Conservation (phyloP, 2,888 invertebrate species). For the Himalopsyche anomala region DNA sequence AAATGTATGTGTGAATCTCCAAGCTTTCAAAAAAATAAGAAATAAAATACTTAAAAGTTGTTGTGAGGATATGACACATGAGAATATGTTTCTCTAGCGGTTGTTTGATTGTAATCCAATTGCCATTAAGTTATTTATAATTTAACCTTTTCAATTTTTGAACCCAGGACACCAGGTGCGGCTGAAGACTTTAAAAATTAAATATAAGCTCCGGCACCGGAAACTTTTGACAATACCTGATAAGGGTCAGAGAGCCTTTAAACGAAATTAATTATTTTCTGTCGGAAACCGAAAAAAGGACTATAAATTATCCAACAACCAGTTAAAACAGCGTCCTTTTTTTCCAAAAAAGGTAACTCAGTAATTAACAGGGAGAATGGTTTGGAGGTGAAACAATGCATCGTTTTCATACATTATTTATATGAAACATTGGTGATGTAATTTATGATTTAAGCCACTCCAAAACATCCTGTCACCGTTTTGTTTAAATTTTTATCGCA, state of each 20-base stretch:
- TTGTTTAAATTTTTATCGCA: background rate
- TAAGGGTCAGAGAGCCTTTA: constrained; percentile 20
- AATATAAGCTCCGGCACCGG: constrained; percentile 2
- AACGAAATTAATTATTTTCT: constrained; percentile 31
- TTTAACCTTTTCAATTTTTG: constrained; percentile 20
- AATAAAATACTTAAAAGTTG: no score
- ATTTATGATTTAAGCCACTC: constrained; percentile 22
- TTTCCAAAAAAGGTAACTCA: constrained; percentile 8
- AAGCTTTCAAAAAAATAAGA: no score
- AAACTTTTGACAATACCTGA: constrained; percentile 31
- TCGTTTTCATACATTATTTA: constrained; percentile 34
- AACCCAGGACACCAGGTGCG: constrained; percentile 11
- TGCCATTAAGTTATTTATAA: constrained; percentile 3
- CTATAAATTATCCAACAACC: constrained; percentile 20
- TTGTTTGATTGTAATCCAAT: no score
- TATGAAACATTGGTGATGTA: background rate
- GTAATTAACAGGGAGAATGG: constrained; percentile 19
- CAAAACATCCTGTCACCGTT: background rate
- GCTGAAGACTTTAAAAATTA: constrained; percentile 28
- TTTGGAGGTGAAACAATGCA: constrained; percentile 6
- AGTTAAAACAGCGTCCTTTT: constrained; percentile 5
- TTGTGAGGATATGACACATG: no score
- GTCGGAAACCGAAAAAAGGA: constrained; percentile 26
- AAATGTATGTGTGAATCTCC: no score
- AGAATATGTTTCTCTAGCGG: no score